These are phyloP conservation scores for Venustoraphidia nigricollis DNA, from an alignment of 2,888 invertebrate species.

Conservation along the genomic window DNA sequence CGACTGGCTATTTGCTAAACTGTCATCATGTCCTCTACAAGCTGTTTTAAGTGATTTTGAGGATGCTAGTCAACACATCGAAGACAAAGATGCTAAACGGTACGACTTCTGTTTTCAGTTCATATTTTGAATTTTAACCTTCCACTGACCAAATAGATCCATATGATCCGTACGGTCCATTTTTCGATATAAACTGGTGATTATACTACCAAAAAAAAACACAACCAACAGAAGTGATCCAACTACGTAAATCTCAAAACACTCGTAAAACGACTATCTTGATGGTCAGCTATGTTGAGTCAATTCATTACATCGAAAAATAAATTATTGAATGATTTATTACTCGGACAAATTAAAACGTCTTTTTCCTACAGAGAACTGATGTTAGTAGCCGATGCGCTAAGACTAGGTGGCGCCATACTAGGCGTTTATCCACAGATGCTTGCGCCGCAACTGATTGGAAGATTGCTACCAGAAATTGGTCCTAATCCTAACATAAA, in stretches of 20 bases:
- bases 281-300: too few relatives aligned
- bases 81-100: slow-evolving; percentile 68
- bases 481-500: slow-evolving; percentile 68
- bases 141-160: background rate
- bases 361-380: slow-evolving; percentile 49
- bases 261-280: too few relatives aligned
- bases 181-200: too few relatives aligned
- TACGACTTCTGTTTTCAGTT: slow-evolving; percentile 17
- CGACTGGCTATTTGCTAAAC: slow-evolving; percentile 92
- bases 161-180: background rate
- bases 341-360: too few relatives aligned
- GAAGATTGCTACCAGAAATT: slow-evolving; percentile 83
- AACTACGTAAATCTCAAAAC: too few relatives aligned
- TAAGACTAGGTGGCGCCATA: slow-evolving; percentile 88
- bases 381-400: slow-evolving; percentile 83
- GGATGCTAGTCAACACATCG: slow-evolving; percentile 72
- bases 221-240: too few relatives aligned
- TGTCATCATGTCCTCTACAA: slow-evolving; percentile 89
- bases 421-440: slow-evolving; percentile 84
- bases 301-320: too few relatives aligned
- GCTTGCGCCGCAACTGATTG: slow-evolving; percentile 88
- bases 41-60: slow-evolving; percentile 91
- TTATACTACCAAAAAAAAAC: too few relatives aligned
- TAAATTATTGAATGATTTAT: too few relatives aligned
- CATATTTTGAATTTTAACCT: too few relatives aligned